Evolutionary conservation across 2,888 invertebrate species (phyloP), one percentile per base, ranked within the genome.

Genomic region (Lydus trimaculatus): DNA sequence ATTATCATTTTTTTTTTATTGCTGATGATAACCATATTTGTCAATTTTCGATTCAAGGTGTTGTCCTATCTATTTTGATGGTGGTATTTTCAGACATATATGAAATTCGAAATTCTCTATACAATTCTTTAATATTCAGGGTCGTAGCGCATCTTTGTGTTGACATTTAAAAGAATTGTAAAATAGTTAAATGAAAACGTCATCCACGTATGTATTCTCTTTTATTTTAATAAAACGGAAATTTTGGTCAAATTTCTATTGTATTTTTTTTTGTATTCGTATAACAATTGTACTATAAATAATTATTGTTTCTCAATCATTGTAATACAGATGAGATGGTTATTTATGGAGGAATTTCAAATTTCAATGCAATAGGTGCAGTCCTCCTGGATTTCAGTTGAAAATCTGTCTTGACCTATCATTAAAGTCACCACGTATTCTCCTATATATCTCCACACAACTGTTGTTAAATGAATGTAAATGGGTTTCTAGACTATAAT

Each of bases 141-240:
- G 70, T 70, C 67, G 31, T 31, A 58, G 65, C 63, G 63, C 69
- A 66, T 69, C 69, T 61, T 9, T 66, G 36, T 39, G 64, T 62
- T 71, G 70, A 67, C 70, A 71, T 71, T 71, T 71, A 67, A 60
- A 48, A 48, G 31, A 28, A 28, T 36, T 23, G 43, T 20, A 11
- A 61, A 59, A 64, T 64, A 36, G 64, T 33, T 64, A 20, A 23
- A 31, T 58, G 52, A 25, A 58, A 64, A 64, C 64, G 33, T 60
- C 65, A 65, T 31, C 65, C 20, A 20, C n/a, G n/a, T n/a, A n/a
- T n/a, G n/a, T n/a, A 20, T 48, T 48, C 20, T 48, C 48, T 48
- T 20, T 4, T 17, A n/a, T 43, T 7, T 7, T 2, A 17, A 17
- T 43, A 43, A 11, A 36, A 15, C 15, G 36, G 36, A 36, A 36